phyloP scores from a whole-genome alignment of 2,797 vertebrate species.

The Poliocrania exsul region DNA sequence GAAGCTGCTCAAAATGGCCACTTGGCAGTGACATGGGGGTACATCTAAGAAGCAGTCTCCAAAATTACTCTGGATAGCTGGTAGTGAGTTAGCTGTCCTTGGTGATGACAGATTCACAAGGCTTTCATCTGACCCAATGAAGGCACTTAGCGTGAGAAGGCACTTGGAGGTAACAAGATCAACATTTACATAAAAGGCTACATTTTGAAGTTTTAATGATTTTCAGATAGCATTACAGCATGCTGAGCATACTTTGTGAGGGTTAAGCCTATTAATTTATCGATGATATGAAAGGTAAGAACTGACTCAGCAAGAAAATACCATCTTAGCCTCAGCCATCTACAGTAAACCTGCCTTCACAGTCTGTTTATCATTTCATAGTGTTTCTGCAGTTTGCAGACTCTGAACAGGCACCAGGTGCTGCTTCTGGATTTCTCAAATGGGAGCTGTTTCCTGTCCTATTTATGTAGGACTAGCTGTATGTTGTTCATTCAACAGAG shows the following conservation, averaged over 20 bases:
- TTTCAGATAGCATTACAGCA: not conserved
- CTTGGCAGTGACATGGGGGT: not conserved
- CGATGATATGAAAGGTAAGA: not conserved
- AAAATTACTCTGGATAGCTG: not conserved
- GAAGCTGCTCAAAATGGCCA: not conserved
- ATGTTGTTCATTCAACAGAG: not conserved
- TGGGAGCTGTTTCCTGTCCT: not conserved
- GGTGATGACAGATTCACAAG: not conserved
- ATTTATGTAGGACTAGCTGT: rapidly evolving
- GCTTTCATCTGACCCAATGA: not conserved
- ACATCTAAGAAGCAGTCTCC: not conserved
- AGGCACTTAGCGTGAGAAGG: not conserved
- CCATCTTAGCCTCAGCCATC: not conserved
- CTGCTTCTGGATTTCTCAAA: not conserved
- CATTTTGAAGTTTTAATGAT: not conserved
- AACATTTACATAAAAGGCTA: not conserved
- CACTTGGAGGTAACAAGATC: not conserved
- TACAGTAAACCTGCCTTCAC: not conserved
- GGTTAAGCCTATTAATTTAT: not conserved
- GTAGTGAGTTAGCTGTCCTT: not conserved
- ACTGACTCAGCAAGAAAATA: not conserved
- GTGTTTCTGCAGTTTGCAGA: not conserved
- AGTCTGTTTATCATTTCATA: not conserved
- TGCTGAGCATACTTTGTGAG: not conserved
- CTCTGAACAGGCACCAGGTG: not conserved